phyloP scores from a whole-genome alignment of 2,888 invertebrate species.

The Urechis unicinctus region DNA sequence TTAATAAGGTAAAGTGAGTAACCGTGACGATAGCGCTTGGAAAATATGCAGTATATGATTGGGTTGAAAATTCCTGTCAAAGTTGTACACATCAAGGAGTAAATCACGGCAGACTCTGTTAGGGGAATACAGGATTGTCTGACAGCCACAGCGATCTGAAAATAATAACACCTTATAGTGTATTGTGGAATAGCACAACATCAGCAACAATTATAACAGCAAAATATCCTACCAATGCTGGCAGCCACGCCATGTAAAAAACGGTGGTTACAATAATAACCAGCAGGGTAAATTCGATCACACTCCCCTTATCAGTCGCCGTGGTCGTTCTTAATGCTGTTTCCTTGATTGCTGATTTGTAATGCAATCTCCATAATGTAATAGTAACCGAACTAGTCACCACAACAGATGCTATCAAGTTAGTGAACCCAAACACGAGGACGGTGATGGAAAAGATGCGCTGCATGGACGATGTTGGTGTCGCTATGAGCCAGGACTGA shows the following conservation, averaged over 20 bases:
- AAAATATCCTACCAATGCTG: slow-evolving; percentile 24
- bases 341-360: background rate
- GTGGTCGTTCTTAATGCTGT: background rate
- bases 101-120: slow-evolving; percentile 31
- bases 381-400: slow-evolving; percentile 14
- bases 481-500: slow-evolving; percentile 27
- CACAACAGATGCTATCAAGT: slow-evolving; percentile 19
- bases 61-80: slow-evolving; percentile 39
- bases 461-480: slow-evolving; percentile 9
- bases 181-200: too few relatives aligned
- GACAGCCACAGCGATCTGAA: slow-evolving; percentile 29
- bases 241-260: slow-evolving; percentile 27
- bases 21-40: slow-evolving; percentile 30
- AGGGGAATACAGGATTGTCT: slow-evolving; percentile 24
- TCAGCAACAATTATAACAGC: too few relatives aligned
- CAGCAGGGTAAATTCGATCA: slow-evolving; percentile 21
- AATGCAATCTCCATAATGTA: slow-evolving; percentile 12
- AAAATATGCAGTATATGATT: slow-evolving; percentile 31
- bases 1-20: slow-evolving; percentile 19
- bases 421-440: slow-evolving; percentile 23
- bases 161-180: too few relatives aligned
- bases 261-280: slow-evolving; percentile 21
- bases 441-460: slow-evolving; percentile 25
- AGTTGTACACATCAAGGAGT: slow-evolving; percentile 34
- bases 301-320: slow-evolving; percentile 9